Evolutionary conservation across 2,888 invertebrate species (phyloP).

Genomic region (Busseola fusca): DNA sequence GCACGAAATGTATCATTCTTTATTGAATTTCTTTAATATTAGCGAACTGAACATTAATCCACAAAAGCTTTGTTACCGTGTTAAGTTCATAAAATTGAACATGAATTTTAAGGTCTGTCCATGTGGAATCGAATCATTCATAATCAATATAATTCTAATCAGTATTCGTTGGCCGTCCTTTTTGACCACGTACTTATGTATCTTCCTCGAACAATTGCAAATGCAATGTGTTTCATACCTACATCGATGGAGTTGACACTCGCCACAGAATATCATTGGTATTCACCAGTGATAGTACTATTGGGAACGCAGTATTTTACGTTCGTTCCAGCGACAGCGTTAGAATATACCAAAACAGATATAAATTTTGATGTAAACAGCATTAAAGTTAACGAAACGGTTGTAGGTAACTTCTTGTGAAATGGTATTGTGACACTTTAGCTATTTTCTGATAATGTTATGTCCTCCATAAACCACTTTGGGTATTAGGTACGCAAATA

Average conservation of each 20-base stretch:
- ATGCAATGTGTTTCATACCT: constrained; percentile 55
- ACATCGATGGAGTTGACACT: constrained; percentile 27
- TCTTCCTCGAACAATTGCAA: constrained; percentile 63
- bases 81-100: constrained; percentile 14
- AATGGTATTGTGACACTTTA: constrained; percentile 44
- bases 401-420: constrained; percentile 15
- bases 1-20: constrained; percentile 23
- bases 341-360: constrained; percentile 44
- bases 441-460: constrained; percentile 16
- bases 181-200: constrained; percentile 52
- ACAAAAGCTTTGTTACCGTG: constrained; percentile 10
- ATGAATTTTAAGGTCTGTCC: constrained; percentile 14
- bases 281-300: constrained; percentile 63
- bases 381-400: constrained; percentile 44
- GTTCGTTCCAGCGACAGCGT: constrained; percentile 35
- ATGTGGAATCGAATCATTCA: constrained; percentile 29
- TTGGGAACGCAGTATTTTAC: constrained; percentile 60
- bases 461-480: constrained; percentile 6
- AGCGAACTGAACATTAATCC: constrained; percentile 33
- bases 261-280: constrained; percentile 64
- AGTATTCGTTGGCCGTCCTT: constrained; percentile 48
- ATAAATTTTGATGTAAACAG: constrained; percentile 52
- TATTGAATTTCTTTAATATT: constrained; percentile 10
- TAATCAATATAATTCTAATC: constrained; percentile 41
- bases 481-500: background rate